Percentiles rank a stretch among this genome's conserved stretches.
Conservation (phyloP, 2,113 vertebrate genomes). For the Puffinus mauretanicus region DNA sequence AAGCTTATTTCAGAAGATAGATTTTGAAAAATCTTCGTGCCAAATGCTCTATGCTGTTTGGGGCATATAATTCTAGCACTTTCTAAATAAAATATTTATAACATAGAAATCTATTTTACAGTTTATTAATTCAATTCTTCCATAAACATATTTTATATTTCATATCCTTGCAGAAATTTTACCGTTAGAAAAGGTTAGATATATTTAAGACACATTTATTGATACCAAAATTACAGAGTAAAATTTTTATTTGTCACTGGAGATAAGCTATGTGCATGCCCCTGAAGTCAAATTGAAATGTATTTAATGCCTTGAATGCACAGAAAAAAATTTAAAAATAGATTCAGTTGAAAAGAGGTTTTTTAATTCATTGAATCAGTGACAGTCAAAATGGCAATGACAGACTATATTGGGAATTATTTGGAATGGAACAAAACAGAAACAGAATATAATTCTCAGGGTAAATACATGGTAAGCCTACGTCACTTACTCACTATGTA, state of each 20-base stretch:
- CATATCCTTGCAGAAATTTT: neutral
- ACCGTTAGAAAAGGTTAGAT: neutral
- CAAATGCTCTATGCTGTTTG: neutral
- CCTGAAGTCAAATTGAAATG: neutral
- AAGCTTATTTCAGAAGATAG: neutral
- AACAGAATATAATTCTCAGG: neutral
- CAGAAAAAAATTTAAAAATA: neutral
- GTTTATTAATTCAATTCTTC: neutral
- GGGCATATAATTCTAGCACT: neutral
- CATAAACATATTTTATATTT: neutral
- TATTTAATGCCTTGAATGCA: neutral
- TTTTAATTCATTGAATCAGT: neutral
- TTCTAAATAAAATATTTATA: neutral
- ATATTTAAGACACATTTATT: neutral
- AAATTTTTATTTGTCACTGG: neutral
- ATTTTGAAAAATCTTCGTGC: neutral
- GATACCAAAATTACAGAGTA: neutral
- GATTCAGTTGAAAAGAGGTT: neutral
- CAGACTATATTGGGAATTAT: neutral
- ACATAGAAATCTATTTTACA: neutral
- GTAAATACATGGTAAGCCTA: neutral
- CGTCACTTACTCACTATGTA: neutral
- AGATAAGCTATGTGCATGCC: neutral
- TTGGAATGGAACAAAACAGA: neutral
- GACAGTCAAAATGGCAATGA: neutral